phyloP scores from a whole-genome alignment of 2,113 vertebrate species.

The Rhinoderma darwinii region DNA sequence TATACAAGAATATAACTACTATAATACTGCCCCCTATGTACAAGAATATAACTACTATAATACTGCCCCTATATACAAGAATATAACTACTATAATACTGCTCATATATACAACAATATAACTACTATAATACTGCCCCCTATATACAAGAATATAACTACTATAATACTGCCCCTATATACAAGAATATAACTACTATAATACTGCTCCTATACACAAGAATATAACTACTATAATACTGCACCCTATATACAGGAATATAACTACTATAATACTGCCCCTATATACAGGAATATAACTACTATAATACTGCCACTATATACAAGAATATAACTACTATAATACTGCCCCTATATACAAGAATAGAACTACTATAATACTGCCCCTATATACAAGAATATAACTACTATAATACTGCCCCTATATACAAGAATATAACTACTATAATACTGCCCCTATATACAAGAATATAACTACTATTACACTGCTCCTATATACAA shows the following conservation, averaged over 20 bases:
- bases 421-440: conserved; percentile 6
- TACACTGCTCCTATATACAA: not conserved
- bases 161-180: not conserved
- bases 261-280: not conserved
- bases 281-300: not conserved
- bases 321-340: not conserved
- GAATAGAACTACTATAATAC: conserved; percentile 2
- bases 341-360: not conserved
- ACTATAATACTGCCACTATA: not conserved
- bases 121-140: not conserved
- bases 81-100: conserved; percentile 3
- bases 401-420: conserved; percentile 8
- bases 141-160: conserved; percentile 8
- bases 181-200: conserved; percentile 12
- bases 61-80: not conserved
- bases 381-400: not conserved
- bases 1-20: too few relatives aligned
- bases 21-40: not conserved
- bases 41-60: conserved; percentile 2
- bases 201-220: not conserved
- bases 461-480: conserved; percentile 7
- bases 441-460: conserved; percentile 2
- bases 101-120: not conserved
- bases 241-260: not conserved
- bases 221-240: conserved; percentile 11